Base-by-base conservation (phyloP, 1,140 invertebrate species). In the Musca domestica region DNA sequence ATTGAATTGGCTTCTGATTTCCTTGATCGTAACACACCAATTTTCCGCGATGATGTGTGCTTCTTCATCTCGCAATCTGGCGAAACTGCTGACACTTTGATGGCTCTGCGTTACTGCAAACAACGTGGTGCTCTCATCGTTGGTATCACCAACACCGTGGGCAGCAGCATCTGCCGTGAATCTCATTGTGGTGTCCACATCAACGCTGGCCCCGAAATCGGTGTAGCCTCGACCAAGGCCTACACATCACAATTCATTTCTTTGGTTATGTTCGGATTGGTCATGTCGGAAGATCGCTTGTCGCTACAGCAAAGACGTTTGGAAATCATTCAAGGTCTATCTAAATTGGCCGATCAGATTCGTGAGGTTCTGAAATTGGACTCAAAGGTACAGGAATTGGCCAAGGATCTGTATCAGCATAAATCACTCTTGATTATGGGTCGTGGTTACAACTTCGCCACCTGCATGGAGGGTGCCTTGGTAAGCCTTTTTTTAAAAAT, bases 161-260 rank as follows among this genome's bases (percentile, higher is more conserved):
- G 98, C n/a, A 98, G 95, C 77, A 98, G 95, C 56, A 99, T 99
- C 73, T 99, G 96, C 83, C 91, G 98, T 20, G 97, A 99, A 85
- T 97, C 95, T 14, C 96, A 99, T 79, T 99, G 98, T 81, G 98
- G 98, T 74, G 93, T 99, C 30, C 98, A 99, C 81, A 98, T 99
- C 74, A 99, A 99, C 83, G 98, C 98, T 54, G 98, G 98, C 1
- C 98, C 98, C 17, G 98, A 99, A 85, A 99, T 99, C 76, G 98
- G 98, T 83, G 98, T 99, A 14, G 98, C 98, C 20, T 98, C 96
- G 64, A 99, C 98, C 3, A 99, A 99, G 84, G 98, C 98, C 3
- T 99, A 99, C 82, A 99, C 98, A 0, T 98, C 96, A 66, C 98
- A 99, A 83, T 98, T 99, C 83, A 94, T 99, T 66, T 95, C 98